Conservation (phyloP, 2,797 vertebrate species). For the Sciaenops ocellatus region DNA sequence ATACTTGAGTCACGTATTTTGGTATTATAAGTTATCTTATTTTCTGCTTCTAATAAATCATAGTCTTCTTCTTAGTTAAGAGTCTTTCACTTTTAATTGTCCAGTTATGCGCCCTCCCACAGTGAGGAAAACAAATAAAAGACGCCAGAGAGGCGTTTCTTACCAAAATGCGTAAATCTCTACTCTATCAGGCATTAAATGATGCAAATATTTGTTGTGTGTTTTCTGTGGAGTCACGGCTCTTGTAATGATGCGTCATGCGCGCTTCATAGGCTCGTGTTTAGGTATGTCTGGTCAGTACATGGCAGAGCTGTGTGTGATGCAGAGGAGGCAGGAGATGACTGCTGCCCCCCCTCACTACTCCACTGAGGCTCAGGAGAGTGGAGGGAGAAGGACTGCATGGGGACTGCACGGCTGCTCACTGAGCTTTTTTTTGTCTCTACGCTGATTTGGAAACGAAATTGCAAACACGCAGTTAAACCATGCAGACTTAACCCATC, state of each 20-base stretch:
- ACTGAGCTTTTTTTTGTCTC: not conserved
- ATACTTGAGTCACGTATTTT: constrained; percentile 2
- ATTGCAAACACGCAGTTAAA: not conserved
- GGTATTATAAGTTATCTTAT: no score
- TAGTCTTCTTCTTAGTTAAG: not conserved
- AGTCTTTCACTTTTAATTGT: constrained; percentile 6
- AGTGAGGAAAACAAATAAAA: constrained; percentile 24
- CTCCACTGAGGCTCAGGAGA: constrained; percentile 64
- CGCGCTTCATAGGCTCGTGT: constrained; percentile 31
- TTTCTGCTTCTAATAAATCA: not conserved
- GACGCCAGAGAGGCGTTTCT: constrained; percentile 22
- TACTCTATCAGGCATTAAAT: constrained; percentile 14
- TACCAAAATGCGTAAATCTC: constrained; percentile 14
- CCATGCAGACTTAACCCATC: constrained; percentile 36
- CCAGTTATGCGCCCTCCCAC: constrained; percentile 43
- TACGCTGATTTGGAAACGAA: constrained; percentile 22
- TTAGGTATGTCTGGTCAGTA: constrained; percentile 58
- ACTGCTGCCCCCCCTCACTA: constrained; percentile 66
- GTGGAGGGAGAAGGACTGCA: constrained; percentile 52
- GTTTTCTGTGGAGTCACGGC: not conserved
- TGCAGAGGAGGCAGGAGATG: constrained; percentile 64
- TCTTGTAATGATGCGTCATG: constrained; percentile 52
- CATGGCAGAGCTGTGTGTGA: constrained; percentile 61
- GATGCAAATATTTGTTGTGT: not conserved
- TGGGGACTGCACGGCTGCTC: constrained; percentile 44